Evolutionary conservation across 2,888 invertebrate species (phyloP).

Genomic region (Leucoptera coffeella): DNA sequence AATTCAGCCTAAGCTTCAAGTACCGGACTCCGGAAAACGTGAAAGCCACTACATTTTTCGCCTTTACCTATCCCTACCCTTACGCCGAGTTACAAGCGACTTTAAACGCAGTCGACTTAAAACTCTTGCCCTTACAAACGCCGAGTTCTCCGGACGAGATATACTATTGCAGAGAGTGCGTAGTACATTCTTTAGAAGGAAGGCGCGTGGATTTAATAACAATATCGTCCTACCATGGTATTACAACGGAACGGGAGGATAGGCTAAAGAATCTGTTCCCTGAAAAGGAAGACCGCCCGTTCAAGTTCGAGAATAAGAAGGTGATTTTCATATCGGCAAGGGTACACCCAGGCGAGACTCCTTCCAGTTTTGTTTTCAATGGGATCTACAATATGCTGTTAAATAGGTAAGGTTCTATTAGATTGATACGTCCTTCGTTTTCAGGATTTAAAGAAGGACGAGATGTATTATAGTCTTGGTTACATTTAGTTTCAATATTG

Average conservation of each 20-base stretch:
- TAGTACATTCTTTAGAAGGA: constrained; percentile 71
- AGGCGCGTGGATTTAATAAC: constrained; percentile 76
- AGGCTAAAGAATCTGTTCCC: constrained; percentile 69
- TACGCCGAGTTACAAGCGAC: constrained; percentile 75
- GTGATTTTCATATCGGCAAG: constrained; percentile 81
- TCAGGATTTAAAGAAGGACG: too few species aligned
- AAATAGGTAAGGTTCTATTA: too few species aligned
- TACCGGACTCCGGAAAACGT: constrained; percentile 64
- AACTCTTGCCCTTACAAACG: constrained; percentile 37
- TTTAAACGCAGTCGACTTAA: constrained; percentile 61
- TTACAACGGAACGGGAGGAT: constrained; percentile 65
- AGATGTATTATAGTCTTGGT: too few species aligned
- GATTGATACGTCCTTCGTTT: too few species aligned
- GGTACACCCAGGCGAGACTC: constrained; percentile 90
- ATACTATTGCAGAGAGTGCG: constrained; percentile 78
- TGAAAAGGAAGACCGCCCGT: constrained; percentile 62
- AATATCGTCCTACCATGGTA: constrained; percentile 73
- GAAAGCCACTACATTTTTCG: constrained; percentile 74
- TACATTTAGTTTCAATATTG: too few species aligned
- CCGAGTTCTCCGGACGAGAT: constrained; percentile 57
- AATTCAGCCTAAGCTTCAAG: constrained; percentile 69
- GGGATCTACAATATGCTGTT: constrained; percentile 78
- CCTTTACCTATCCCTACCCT: constrained; percentile 87
- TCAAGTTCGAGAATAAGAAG: constrained; percentile 73
- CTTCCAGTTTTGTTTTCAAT: constrained; percentile 85